Percentiles rank a stretch among this genome's conserved stretches.
Conservation (phyloP, 1,140 invertebrate species). For the Saxidomus purpurata region DNA sequence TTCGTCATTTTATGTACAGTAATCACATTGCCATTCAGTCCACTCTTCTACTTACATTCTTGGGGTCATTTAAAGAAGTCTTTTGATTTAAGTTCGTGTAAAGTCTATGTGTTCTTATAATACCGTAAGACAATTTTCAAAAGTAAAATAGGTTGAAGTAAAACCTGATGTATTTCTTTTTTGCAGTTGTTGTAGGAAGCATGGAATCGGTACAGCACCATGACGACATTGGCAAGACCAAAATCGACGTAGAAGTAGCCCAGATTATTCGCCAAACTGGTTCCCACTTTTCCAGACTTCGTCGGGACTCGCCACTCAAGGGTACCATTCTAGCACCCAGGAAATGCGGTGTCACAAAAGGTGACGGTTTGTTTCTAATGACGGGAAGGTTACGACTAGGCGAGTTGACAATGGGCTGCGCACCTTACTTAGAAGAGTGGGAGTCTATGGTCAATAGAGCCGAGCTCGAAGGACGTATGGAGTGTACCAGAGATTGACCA, state of each 20-base stretch:
- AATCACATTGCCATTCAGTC: no score
- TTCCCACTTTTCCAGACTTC: constrained; percentile 25
- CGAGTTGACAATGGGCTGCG: constrained; percentile 91
- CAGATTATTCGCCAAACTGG: constrained; percentile 74
- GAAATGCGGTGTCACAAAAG: constrained; percentile 90
- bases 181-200: constrained; percentile 78
- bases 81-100: no score
- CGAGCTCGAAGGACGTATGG: constrained; percentile 88
- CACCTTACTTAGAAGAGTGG: constrained; percentile 91
- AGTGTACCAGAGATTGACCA: constrained; percentile 88
- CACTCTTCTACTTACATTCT: no score
- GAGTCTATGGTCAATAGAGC: constrained; percentile 88
- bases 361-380: constrained; percentile 92
- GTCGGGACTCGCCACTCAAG: constrained; percentile 64
- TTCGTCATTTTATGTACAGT: background rate
- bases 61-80: no score
- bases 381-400: constrained; percentile 92
- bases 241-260: constrained; percentile 71
- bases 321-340: constrained; percentile 88
- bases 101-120: no score
- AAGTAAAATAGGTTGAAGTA: no score
- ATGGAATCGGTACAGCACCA: constrained; percentile 70
- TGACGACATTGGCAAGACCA: constrained; percentile 65
- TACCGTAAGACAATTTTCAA: no score
- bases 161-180: background rate